These are phyloP conservation scores for Myiagra hebetior DNA, from an alignment of 2,113 vertebrate species.

Conservation along the genomic window DNA sequence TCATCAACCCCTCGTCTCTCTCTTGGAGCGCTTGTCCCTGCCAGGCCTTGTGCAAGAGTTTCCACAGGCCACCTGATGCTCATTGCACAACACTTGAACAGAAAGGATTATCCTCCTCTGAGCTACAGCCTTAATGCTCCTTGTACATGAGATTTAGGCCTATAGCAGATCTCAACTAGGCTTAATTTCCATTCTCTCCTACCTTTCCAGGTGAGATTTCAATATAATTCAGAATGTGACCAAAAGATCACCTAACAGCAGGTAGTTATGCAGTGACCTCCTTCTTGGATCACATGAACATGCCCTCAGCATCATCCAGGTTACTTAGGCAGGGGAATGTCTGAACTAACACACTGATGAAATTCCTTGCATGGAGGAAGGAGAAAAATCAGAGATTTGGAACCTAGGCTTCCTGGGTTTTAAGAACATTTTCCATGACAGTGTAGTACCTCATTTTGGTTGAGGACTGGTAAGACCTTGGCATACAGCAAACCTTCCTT, in stretches of 20 bases:
- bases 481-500: neutral
- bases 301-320: neutral
- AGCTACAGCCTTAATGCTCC: neutral
- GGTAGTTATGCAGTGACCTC: neutral
- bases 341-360: neutral
- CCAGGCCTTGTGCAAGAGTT: neutral
- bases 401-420: neutral
- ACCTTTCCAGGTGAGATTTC: neutral
- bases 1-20: neutral
- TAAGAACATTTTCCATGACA: neutral
- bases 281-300: neutral
- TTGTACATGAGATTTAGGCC: neutral
- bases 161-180: neutral
- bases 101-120: neutral
- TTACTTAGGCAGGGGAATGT: no score
- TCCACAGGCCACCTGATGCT: neutral
- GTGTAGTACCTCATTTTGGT: neutral
- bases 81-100: rapidly evolving
- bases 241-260: neutral
- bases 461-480: neutral
- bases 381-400: neutral
- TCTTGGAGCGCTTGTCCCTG: neutral
- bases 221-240: neutral
- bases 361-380: neutral
- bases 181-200: neutral